Evolutionary conservation across 2,888 invertebrate genomes (phyloP).

Genomic region (Linnaemya tessellans): DNA sequence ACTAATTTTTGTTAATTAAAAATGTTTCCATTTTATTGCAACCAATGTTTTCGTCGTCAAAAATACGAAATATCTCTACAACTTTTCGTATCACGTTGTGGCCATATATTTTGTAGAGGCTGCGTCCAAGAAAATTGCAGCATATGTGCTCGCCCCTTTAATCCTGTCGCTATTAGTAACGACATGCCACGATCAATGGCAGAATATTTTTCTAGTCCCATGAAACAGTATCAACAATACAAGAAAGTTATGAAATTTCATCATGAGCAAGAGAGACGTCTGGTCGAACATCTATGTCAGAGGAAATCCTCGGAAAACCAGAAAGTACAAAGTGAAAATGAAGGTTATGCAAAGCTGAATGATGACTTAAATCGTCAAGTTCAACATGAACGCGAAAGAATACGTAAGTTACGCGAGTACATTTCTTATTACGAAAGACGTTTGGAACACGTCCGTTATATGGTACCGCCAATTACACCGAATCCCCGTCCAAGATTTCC

Average conservation of each 20-base stretch:
- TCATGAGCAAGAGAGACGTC: slow-evolving; percentile 60
- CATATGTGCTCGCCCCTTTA: slow-evolving; percentile 63
- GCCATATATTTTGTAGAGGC: slow-evolving; percentile 69
- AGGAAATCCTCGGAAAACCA: slow-evolving; percentile 33
- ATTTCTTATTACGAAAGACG: slow-evolving; percentile 69
- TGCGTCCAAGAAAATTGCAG: slow-evolving; percentile 63
- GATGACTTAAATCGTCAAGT: slow-evolving; percentile 29
- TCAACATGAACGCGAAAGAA: slow-evolving; percentile 65
- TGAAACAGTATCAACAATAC: slow-evolving; percentile 55
- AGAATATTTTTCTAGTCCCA: slow-evolving; percentile 63
- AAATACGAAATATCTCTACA: slow-evolving; percentile 39
- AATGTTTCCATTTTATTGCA: slow-evolving; percentile 72
- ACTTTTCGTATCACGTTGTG: slow-evolving; percentile 69
- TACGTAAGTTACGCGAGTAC: slow-evolving; percentile 69
- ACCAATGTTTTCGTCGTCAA: slow-evolving; percentile 67
- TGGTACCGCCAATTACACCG: slow-evolving; percentile 53
- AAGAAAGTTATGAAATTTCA: slow-evolving; percentile 71
- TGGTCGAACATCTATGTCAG: slow-evolving; percentile 41
- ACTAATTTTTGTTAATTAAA: not conserved
- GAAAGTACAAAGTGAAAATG: slow-evolving; percentile 32
- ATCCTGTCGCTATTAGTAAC: slow-evolving; percentile 56
- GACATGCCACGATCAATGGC: slow-evolving; percentile 67
- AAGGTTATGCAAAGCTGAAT: slow-evolving; percentile 43
- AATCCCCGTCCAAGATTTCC: slow-evolving; percentile 48
- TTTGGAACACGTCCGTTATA: slow-evolving; percentile 60